A percentile compares a stretch with the other conserved stretches of the same genome.
phyloP scores from a whole-genome alignment of 2,113 vertebrate species.

The Centropristis striata region DNA sequence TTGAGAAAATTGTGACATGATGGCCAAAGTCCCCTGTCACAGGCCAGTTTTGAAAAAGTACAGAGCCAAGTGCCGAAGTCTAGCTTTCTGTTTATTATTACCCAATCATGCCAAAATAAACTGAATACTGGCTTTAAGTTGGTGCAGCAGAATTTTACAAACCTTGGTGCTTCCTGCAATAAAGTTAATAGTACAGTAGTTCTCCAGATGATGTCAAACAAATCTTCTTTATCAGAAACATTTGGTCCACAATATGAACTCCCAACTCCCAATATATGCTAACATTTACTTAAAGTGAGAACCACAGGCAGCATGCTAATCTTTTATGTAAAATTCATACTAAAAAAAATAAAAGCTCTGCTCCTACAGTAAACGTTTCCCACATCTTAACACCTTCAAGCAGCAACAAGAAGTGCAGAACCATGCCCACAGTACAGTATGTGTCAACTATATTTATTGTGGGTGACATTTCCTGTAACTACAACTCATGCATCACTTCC shows the following conservation, averaged over 20 bases:
- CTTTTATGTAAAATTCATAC: slow-evolving; percentile 1
- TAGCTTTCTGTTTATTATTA: too few relatives aligned
- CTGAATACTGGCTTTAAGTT: too few relatives aligned
- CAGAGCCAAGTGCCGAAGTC: too few relatives aligned
- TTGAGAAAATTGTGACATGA: too few relatives aligned
- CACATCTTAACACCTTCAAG: not conserved
- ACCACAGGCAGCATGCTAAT: not conserved
- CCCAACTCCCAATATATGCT: not conserved
- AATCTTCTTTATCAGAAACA: not conserved
- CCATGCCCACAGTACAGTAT: not conserved
- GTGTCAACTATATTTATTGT: not conserved
- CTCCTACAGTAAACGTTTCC: not conserved
- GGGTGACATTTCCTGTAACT: slow-evolving; percentile 54
- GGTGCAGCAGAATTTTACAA: too few relatives aligned
- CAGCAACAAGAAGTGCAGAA: not conserved
- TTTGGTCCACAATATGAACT: not conserved
- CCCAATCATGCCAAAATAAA: too few relatives aligned
- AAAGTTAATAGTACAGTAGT: not conserved
- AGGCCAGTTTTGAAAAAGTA: too few relatives aligned
- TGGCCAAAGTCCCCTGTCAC: too few relatives aligned
- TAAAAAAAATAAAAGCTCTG: not conserved
- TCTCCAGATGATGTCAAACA: not conserved
- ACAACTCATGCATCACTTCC: slow-evolving; percentile 31
- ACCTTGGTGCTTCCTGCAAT: not conserved
- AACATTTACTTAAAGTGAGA: slow-evolving; percentile 21